A percentile compares a stretch with the other conserved stretches of the same genome.
These are phyloP conservation scores for Rana temporaria DNA, from an alignment of 2,113 vertebrate species.

Conservation along the genomic window DNA sequence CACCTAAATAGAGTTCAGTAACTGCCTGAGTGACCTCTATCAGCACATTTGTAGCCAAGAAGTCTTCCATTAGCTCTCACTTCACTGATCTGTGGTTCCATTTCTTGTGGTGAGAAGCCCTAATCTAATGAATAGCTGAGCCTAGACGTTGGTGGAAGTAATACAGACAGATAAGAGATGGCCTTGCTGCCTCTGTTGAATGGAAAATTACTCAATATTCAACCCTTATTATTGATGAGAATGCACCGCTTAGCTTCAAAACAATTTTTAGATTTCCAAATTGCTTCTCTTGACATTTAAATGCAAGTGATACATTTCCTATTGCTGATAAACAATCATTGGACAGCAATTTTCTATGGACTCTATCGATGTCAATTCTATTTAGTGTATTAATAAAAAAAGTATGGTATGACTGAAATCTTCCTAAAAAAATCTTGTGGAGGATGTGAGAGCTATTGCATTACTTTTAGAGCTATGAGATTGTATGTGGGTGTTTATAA, in stretches of 20 bases:
- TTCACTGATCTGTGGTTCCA: slow-evolving; percentile 50
- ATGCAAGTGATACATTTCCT: slow-evolving; percentile 3
- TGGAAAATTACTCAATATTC: slow-evolving; percentile 35
- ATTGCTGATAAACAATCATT: not conserved
- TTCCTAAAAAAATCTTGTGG: too few species aligned
- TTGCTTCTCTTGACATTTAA: slow-evolving; percentile 19
- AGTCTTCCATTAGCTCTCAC: slow-evolving; percentile 58
- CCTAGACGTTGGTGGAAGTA: not conserved
- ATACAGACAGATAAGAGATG: slow-evolving; percentile 58
- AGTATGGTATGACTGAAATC: too few species aligned
- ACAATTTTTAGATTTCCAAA: slow-evolving; percentile 25
- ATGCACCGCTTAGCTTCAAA: slow-evolving; percentile 7
- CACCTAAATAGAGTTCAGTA: slow-evolving; percentile 15
- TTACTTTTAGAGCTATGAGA: too few species aligned
- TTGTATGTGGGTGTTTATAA: too few species aligned
- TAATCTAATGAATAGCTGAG: slow-evolving; percentile 37
- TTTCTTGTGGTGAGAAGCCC: slow-evolving; percentile 34
- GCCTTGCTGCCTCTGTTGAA: slow-evolving; percentile 58
- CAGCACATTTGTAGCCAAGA: slow-evolving; percentile 30
- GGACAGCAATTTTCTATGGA: not conserved
- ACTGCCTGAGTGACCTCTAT: slow-evolving; percentile 35
- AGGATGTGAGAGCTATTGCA: too few species aligned
- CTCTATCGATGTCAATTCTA: not conserved
- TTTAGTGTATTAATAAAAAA: too few species aligned
- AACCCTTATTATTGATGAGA: slow-evolving; percentile 27